Evolutionary conservation across 2,113 vertebrate genomes (phyloP), one percentile per base, ranked within the genome.

Genomic region (Dipodomys spectabilis): DNA sequence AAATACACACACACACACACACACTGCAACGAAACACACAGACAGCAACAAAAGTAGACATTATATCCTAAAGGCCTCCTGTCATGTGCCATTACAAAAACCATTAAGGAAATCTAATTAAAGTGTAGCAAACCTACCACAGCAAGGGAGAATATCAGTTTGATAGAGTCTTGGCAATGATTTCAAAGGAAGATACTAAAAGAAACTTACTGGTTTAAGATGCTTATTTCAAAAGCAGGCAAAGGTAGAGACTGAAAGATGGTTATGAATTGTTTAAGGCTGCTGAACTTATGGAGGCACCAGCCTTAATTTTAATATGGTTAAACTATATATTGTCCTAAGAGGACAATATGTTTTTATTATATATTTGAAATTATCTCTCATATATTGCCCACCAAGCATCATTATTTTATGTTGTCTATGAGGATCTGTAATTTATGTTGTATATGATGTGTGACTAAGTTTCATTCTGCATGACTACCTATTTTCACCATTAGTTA

Each of bases 381-480:
- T 22, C 22, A 19, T 65, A 65, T 39, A 7, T 57, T 44, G 79
- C 44, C 16, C 19, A 82, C 39, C 39, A 83, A 57, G 44, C 39
- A 65, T 90, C 23, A 68, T 86, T 79, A 62, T 68, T 92, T 94
- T 90, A 75, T 80, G 4, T 82, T 86, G 69, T 15, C 67, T 2
- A 68, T 28, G 60, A 27, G 80, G n/a, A 78, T 92, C 28, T 39
- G 23, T 20, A 93, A 88, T 93, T 84, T 91, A 67, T 64, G 20
- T 69, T 80, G 4, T 71, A 39, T 82, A 44, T 74, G n/a, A 60
- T 86, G 5, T 57, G 39, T 79, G n/a, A 87, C 32, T 62, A 78
- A 62, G 23, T 84, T 88, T 91, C 13, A 3, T 82, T 32, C 82
- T 79, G 10, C 83, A 20, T 57, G 83, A n/a, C 60, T 86, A 44